Percentiles rank a stretch among this genome's conserved stretches.
These are phyloP conservation scores for Bombus turneri DNA, from an alignment of 1,140 invertebrate genomes.

Conservation along the genomic window DNA sequence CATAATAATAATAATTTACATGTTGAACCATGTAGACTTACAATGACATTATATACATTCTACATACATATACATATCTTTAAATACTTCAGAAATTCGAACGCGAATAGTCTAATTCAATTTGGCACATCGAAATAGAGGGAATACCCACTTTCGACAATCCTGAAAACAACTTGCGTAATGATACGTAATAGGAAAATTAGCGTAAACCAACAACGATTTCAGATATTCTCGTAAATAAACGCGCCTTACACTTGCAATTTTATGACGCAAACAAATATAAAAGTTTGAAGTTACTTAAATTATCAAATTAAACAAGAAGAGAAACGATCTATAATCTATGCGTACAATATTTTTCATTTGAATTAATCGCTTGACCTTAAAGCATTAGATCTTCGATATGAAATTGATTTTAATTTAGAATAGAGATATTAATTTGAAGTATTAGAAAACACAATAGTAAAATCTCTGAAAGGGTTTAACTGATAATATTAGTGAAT, in stretches of 20 bases:
- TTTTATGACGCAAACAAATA: neutral
- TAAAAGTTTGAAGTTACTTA: neutral
- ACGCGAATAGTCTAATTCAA: neutral
- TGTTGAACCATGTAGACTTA: too few relatives aligned
- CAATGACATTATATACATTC: too few relatives aligned
- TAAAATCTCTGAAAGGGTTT: too few relatives aligned
- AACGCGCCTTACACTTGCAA: neutral
- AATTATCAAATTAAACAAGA: neutral
- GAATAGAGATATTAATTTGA: too few relatives aligned
- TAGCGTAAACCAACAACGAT: neutral
- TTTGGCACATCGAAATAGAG: slow-evolving; percentile 17
- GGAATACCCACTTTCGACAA: neutral
- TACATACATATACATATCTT: too few relatives aligned
- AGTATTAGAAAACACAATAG: too few relatives aligned
- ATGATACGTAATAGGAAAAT: slow-evolving; percentile 10
- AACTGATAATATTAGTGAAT: too few relatives aligned
- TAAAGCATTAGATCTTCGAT: too few relatives aligned
- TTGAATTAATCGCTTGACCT: neutral
- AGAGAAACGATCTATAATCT: neutral
- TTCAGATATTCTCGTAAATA: neutral
- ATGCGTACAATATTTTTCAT: neutral
- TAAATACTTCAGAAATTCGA: neutral
- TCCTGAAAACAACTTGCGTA: slow-evolving; percentile 55
- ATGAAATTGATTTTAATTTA: too few relatives aligned
- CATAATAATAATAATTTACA: neutral